Evolutionary conservation across 2,797 vertebrate genomes (phyloP).

Genomic region (Dendrocincla fuliginosa): DNA sequence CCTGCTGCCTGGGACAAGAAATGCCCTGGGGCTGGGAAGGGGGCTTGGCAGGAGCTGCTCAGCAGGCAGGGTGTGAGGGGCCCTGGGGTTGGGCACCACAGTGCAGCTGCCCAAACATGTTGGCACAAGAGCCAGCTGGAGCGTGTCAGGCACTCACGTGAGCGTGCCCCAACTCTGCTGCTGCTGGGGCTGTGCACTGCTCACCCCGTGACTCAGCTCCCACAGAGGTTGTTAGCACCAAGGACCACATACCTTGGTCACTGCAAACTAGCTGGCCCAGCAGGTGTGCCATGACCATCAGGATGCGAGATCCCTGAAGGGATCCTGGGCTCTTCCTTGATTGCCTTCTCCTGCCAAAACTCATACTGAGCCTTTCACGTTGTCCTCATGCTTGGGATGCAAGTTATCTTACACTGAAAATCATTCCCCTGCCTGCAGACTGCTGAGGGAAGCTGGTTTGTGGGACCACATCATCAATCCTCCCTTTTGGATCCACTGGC

Average conservation of each 20-base stretch:
- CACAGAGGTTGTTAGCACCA: background rate
- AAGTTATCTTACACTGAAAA: background rate
- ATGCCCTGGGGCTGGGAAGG: background rate
- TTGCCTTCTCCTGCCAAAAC: background rate
- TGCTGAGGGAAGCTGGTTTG: background rate
- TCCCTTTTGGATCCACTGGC: background rate
- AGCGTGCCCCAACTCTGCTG: background rate
- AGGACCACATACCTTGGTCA: background rate
- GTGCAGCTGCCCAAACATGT: background rate
- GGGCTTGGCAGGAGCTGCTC: background rate
- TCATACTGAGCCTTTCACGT: background rate
- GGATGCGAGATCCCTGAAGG: background rate
- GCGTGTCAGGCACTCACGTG: rapidly evolving
- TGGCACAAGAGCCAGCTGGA: background rate
- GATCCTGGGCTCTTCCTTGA: background rate
- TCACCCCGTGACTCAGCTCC: background rate
- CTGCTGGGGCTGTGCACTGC: background rate
- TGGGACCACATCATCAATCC: background rate
- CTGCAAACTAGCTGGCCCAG: background rate
- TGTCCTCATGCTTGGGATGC: background rate
- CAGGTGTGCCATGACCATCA: rapidly evolving
- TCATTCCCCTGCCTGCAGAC: background rate
- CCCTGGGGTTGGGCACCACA: background rate
- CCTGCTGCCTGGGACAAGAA: background rate
- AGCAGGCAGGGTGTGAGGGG: background rate